Conservation (phyloP, 2,888 invertebrate genomes). For the Apamea crenata region DNA sequence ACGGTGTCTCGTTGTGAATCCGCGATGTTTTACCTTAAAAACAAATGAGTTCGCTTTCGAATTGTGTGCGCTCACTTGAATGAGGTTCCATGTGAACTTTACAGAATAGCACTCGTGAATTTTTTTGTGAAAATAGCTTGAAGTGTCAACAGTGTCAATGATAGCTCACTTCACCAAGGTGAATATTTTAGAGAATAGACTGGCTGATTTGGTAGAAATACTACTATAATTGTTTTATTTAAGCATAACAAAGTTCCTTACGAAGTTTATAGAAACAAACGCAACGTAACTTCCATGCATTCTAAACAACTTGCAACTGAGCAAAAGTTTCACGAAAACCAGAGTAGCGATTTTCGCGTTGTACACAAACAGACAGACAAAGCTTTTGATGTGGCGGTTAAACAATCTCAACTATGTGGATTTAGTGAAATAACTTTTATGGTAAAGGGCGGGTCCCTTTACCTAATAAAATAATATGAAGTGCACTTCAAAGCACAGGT, state of each 20-base stretch:
- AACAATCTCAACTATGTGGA: conserved; percentile 12
- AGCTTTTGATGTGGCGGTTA: conserved; percentile 22
- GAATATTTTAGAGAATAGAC: too few species aligned
- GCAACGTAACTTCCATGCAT: conserved; percentile 13
- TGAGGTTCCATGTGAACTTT: neutral
- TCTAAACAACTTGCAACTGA: neutral
- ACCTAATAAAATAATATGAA: neutral
- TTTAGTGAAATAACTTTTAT: neutral
- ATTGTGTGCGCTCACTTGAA: neutral
- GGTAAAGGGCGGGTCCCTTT: neutral
- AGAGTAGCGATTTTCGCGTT: conserved; percentile 17
- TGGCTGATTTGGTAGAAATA: too few species aligned
- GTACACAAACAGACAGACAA: conserved; percentile 24
- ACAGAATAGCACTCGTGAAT: too few species aligned
- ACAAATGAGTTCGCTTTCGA: neutral
- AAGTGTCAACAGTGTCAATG: too few species aligned
- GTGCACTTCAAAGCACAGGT: neutral
- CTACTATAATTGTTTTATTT: neutral
- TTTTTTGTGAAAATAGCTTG: too few species aligned
- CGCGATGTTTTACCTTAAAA: neutral
- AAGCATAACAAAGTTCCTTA: too few species aligned
- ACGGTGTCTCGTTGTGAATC: neutral
- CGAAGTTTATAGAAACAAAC: neutral
- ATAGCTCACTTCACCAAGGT: too few species aligned
- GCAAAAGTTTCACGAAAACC: conserved; percentile 18